Conservation (phyloP, 2,797 vertebrate genomes). For the Ispidina lecontei region DNA sequence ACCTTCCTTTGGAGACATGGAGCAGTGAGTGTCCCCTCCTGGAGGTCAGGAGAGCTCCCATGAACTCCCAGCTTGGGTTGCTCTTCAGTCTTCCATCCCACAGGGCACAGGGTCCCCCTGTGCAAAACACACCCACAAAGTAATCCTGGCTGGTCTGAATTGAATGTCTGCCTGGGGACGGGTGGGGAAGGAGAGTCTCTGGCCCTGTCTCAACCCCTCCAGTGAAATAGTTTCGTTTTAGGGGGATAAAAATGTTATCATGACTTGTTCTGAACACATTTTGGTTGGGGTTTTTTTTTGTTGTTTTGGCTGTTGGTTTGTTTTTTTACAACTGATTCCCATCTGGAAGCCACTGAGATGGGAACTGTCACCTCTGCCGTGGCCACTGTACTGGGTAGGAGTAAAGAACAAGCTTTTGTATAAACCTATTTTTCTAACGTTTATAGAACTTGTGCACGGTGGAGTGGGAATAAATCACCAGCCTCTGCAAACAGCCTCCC, state of each 20-base stretch:
- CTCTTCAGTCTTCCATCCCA: not conserved
- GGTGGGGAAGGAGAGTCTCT: not conserved
- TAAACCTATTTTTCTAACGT: conserved; percentile 38
- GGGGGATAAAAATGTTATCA: not conserved
- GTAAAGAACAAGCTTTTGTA: conserved; percentile 14
- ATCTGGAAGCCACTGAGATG: fast-evolving
- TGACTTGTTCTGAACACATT: not conserved
- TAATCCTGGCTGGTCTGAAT: not conserved
- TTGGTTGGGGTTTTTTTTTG: too few species aligned
- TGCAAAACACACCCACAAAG: not conserved
- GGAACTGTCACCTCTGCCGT: not conserved
- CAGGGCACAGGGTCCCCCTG: fast-evolving
- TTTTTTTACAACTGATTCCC: not conserved
- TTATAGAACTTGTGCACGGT: not conserved
- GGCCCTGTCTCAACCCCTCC: not conserved
- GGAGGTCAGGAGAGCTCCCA: not conserved
- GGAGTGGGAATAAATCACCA: conserved; percentile 33
- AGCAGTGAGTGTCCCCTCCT: not conserved
- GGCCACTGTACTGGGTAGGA: fast-evolving
- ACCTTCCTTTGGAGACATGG: not conserved
- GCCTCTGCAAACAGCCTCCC: not conserved
- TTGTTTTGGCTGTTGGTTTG: too few species aligned
- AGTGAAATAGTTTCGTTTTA: not conserved
- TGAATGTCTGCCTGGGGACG: not conserved
- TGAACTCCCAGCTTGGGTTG: not conserved